phyloP scores from a whole-genome alignment of 1,140 invertebrate species.

The Pomacea maculata region DNA sequence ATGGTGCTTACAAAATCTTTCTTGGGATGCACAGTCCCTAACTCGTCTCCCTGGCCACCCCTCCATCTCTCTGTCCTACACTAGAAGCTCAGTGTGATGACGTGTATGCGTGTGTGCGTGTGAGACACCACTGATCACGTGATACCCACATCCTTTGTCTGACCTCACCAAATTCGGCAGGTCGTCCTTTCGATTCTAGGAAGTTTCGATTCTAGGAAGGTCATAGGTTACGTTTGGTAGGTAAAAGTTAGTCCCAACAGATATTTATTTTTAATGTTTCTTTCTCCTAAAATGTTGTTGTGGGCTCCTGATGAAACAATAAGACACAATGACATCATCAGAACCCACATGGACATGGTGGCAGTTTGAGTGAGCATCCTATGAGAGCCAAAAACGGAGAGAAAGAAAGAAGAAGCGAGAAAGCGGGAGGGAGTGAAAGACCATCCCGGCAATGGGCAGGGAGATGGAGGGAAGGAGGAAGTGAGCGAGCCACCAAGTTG shows the following conservation, averaged over 20 bases:
- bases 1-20: not conserved
- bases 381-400: not conserved
- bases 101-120: constrained; percentile 11
- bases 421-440: too few species aligned
- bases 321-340: not conserved
- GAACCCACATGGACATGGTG: not conserved
- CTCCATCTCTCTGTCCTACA: not conserved
- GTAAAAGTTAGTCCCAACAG: not conserved
- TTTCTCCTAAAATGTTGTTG: not conserved
- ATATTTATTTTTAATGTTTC: not conserved
- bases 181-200: not conserved
- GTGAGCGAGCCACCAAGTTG: not conserved
- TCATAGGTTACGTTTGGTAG: not conserved
- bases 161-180: not conserved
- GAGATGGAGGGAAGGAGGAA: not conserved
- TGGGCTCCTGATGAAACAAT: not conserved
- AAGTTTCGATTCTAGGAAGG: not conserved
- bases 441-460: not conserved
- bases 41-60: too few species aligned
- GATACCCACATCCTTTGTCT: too few species aligned
- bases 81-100: not conserved
- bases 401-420: not conserved
- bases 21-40: not conserved
- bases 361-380: not conserved
- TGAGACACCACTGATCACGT: too few species aligned